These are phyloP conservation scores for Thamnophis elegans DNA, from an alignment of 2,797 vertebrate genomes.

Conservation along the genomic window DNA sequence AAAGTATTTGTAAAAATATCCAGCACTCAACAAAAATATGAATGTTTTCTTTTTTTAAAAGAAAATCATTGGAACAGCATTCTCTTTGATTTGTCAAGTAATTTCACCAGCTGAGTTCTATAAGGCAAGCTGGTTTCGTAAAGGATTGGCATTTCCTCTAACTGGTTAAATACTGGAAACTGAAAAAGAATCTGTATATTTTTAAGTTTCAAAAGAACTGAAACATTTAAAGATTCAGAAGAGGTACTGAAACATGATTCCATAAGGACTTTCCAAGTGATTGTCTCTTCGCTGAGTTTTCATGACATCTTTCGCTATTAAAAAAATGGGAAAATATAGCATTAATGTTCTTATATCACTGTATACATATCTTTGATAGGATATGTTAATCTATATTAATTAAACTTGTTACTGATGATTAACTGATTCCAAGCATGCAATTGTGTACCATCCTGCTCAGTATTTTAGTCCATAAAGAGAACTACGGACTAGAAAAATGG, in stretches of 20 bases:
- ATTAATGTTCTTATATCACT: constrained; percentile 16
- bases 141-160: constrained; percentile 58
- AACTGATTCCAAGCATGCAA: neutral
- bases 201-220: constrained; percentile 76
- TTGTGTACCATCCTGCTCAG: neutral
- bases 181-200: constrained; percentile 54
- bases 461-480: neutral
- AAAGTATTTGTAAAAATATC: constrained; percentile 67
- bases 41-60: constrained; percentile 40
- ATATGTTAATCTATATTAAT: neutral
- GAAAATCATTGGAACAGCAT: constrained; percentile 62
- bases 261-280: constrained; percentile 70
- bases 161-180: constrained; percentile 64
- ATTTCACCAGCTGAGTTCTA: constrained; percentile 65
- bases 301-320: constrained; percentile 62
- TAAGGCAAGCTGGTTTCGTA: constrained; percentile 73
- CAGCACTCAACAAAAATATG: constrained; percentile 70
- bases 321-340: constrained; percentile 25
- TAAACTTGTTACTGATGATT: neutral
- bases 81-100: constrained; percentile 66
- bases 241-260: constrained; percentile 77
- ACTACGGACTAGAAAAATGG: neutral
- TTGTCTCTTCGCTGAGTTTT: constrained; percentile 72
- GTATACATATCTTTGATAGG: constrained; percentile 4
- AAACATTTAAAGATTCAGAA: constrained; percentile 71